phyloP scores from a whole-genome alignment of 2,888 invertebrate genomes.

The Caenorhabditis macrosperma region DNA sequence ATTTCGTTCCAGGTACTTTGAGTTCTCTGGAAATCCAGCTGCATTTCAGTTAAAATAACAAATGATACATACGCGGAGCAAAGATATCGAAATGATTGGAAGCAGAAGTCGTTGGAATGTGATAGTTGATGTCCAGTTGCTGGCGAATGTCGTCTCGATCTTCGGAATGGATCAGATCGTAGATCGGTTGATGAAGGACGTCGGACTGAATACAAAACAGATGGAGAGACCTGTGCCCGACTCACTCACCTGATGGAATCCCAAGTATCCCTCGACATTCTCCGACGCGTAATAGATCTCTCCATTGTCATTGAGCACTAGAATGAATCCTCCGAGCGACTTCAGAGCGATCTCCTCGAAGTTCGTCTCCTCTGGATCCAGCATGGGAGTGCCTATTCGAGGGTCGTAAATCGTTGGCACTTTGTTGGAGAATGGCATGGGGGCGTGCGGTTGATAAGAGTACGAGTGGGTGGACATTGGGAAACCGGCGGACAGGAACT shows the following conservation, averaged over 20 bases:
- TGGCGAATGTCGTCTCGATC: conserved; percentile 89
- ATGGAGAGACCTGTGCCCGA: too few relatives aligned
- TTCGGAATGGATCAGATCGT: conserved; percentile 99
- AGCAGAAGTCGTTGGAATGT: conserved; percentile 43
- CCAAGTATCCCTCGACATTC: conserved; percentile 99
- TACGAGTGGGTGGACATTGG: conserved; percentile 62
- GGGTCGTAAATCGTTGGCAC: conserved; percentile 71
- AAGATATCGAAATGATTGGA: conserved; percentile 86
- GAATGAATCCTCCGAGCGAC: conserved; percentile 99
- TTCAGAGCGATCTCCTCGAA: conserved; percentile 73
- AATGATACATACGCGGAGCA: conserved; percentile 83
- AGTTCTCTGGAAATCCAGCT: conserved; percentile 64
- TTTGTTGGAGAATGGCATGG: conserved; percentile 53
- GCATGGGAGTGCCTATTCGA: conserved; percentile 62
- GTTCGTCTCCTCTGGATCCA: conserved; percentile 73
- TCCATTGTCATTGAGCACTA: conserved; percentile 94
- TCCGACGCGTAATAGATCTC: conserved; percentile 99
- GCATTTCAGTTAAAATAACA: background rate
- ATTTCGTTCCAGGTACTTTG: conserved; percentile 87
- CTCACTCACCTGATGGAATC: conserved; percentile 99
- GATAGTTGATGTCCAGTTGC: conserved; percentile 67
- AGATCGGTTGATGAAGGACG: conserved; percentile 98
- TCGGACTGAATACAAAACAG: conserved; percentile 99
- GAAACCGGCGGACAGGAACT: conserved; percentile 43
- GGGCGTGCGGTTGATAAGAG: conserved; percentile 55